Evolutionary conservation across 2,888 invertebrate genomes (phyloP), one percentile per base, ranked within the genome.

Genomic region (Spicauda simplicius): DNA sequence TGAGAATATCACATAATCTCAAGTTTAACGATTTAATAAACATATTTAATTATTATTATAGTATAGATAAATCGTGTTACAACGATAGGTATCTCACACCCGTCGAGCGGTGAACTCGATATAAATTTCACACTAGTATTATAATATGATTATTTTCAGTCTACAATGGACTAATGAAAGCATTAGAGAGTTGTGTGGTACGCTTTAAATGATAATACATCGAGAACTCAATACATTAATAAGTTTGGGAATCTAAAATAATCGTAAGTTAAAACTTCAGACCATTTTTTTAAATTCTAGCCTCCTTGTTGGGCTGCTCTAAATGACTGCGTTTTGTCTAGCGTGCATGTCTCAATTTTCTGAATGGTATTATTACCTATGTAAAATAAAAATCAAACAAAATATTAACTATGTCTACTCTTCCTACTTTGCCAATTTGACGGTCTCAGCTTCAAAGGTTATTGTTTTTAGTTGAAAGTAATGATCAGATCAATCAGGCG

Each of bases 121-220:
- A 58, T 58, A 41, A 58, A 45, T 58, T 58, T 58, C 14, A 58
- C 58, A 45, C 48, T 20, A 48, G 25, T 59, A 41, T 59, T 59
- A 41, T 25, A 25, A 25, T 25, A 5, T 25, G 25, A 25, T 45
- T 8, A 41, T 20, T 48, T 59, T 59, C 33, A 33, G 48, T 48
- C 48, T 59, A 48, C 48, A 59, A 25, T 45, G 14, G 58, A 45
- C 30, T 48, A 10, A 48, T 48, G 16, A 16, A 48, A 14, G 16
- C 16, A 41, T 41, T 14, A 48, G 48, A 48, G 16, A 48, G 48
- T 41, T 14, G 48, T 16, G 16, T 48, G 48, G 48, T 48, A 48
- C 48, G 48, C 7, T 48, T 8, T 16, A n/a, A 4, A 1, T 48
- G 0, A 5, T 48, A 14, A 14, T 45, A 16, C 25, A 48, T 48